Base-by-base conservation (phyloP, 2,888 invertebrate species). In the Linnaemya tessellans region DNA sequence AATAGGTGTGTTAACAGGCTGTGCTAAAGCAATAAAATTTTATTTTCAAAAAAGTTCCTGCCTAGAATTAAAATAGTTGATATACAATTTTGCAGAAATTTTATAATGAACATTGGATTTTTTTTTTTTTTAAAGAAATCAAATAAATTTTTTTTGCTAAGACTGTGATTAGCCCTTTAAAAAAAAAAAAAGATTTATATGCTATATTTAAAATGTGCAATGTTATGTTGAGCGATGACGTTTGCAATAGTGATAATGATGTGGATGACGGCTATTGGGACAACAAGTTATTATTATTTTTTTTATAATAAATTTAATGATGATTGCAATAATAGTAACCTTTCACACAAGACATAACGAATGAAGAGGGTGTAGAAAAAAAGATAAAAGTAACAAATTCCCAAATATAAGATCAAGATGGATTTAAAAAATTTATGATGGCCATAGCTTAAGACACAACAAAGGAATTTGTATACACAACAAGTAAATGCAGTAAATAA, bases 241-340 rank as follows among this genome's bases (percentile, higher is more conserved):
- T 58, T 46, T 46, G 15, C 20, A 18, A 15, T 60, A 7, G 15
- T 35, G 58, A 46, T 60, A 49, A 60, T 46, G 73, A 73, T 60
- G 46, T 46, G 20, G 9, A 46, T 46, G 20, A 60, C 10, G 46
- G 15, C 35, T 46, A 46, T 73, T 25, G 46, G 18, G 58, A 46
- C 35, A 58, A 58, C 9, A 60, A 60, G 68, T 51, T 30, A 30
- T 30, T n/a, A n/a, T 30, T 30, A 30, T 30, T 30, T 30, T 30
- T 13, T 73, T 46, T 15, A 46, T 49, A 46, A 73, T 60, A 20
- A 18, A 60, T 73, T 46, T 35, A 20, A 49, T 46, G 30, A 60
- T 35, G 46, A 46, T 58, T n/a, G 1, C 41, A 11, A 25, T 43
- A 9, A 58, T 41, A 43, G 64, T 18, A 35, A 60, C 30, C 18